These are phyloP conservation scores for Clunio marinus DNA, from an alignment of 2,888 invertebrate genomes.

Conservation along the genomic window DNA sequence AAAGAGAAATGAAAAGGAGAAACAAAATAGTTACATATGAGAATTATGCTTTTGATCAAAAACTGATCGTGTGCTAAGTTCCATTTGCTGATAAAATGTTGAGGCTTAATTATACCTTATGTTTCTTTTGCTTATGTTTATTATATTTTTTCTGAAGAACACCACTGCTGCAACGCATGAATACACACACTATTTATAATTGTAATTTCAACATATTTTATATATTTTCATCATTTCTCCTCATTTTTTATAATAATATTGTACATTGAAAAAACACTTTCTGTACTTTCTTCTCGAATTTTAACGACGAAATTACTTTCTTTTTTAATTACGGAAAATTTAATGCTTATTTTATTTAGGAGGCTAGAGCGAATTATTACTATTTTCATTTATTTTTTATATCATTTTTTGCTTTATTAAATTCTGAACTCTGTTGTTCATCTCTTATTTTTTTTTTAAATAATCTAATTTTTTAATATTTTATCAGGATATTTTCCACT, in stretches of 20 bases:
- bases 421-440: background rate
- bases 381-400: constrained; percentile 14
- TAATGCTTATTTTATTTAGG: too few species aligned
- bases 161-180: constrained; percentile 37
- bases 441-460: background rate
- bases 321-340: constrained; percentile 8
- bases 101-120: constrained; percentile 5
- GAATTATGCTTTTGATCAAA: too few species aligned
- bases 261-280: constrained; percentile 20
- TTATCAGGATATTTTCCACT: too few species aligned
- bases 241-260: constrained; percentile 15
- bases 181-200: constrained; percentile 39
- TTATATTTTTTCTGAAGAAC: constrained; percentile 36
- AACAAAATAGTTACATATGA: background rate
- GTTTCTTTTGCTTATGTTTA: constrained; percentile 9
- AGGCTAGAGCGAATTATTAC: background rate
- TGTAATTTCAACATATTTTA: constrained; percentile 34
- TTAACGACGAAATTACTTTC: background rate
- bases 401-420: background rate
- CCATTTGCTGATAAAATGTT: constrained; percentile 5
- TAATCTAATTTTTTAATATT: background rate
- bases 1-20: background rate
- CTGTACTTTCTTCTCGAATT: constrained; percentile 1
- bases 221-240: constrained; percentile 7
- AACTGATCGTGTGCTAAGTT: background rate